Conservation (phyloP, 2,888 invertebrate species). For the Eupithecia insigniata region DNA sequence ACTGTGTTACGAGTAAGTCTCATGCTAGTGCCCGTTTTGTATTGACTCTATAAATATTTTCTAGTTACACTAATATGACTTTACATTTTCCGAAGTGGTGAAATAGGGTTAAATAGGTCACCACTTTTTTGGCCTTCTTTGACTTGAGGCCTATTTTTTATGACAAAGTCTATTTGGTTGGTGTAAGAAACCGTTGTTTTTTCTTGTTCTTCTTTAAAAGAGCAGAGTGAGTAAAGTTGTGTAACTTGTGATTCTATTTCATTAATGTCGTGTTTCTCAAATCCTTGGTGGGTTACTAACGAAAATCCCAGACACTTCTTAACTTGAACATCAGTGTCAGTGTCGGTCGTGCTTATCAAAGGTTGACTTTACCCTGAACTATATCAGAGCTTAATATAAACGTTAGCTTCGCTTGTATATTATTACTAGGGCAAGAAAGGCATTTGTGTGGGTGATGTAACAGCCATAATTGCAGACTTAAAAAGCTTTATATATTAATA, state of each 20-base stretch:
- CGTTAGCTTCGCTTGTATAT: slow-evolving; percentile 61
- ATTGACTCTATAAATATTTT: not conserved
- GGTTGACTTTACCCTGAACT: not conserved
- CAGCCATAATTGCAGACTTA: slow-evolving; percentile 72
- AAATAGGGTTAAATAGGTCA: not conserved
- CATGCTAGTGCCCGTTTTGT: not conserved
- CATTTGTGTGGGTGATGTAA: slow-evolving; percentile 78
- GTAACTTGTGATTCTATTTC: not conserved
- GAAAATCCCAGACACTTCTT: not conserved
- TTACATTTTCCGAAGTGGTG: too few species aligned
- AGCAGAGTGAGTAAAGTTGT: not conserved
- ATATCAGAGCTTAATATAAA: slow-evolving; percentile 36
- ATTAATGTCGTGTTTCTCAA: not conserved
- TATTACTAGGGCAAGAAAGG: slow-evolving; percentile 43
- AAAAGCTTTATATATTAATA: slow-evolving; percentile 37
- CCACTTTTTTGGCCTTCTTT: not conserved
- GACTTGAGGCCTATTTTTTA: not conserved
- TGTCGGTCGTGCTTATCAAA: not conserved
- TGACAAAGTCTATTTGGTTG: not conserved
- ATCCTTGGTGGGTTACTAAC: not conserved
- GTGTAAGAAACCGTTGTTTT: not conserved
- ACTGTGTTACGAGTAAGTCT: not conserved
- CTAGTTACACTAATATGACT: too few species aligned
- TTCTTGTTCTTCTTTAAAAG: not conserved
- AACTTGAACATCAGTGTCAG: not conserved